Base-by-base conservation (phyloP, 2,888 invertebrate species). In the Heliconius sara region DNA sequence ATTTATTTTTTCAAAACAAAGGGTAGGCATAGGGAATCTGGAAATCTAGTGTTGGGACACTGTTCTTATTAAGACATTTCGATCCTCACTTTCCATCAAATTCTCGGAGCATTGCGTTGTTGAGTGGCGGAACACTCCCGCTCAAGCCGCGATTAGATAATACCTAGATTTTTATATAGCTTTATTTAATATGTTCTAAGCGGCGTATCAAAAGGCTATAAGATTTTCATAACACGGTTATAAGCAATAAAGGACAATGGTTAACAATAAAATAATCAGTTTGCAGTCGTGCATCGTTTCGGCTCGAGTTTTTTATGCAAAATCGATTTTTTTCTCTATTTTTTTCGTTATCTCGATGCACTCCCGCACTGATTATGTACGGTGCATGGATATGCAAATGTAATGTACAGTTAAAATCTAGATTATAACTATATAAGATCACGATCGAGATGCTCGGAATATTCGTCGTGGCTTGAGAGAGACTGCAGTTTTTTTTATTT, bases 241-340 rank as follows among this genome's bases (percentile, higher is more conserved):
- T 43, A 76, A 76, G 79, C 79, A 78, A 76, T 78, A 81, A 84
- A 81, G 82, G 83, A 87, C 87, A 86, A 86, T 87, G 85, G 85
- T 83, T 76, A 77, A 87, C 91, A 91, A 91, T 91, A 91, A 91
- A 90, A 91, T 91, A 89, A 90, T 91, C 88, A 87, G 87, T 81
- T 81, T 85, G 81, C 86, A 85, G 88, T 92, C 93, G 92, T 91
- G 93, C 88, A 83, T 83, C 80, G 81, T 87, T 89, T 88, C 91
- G 90, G 88, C 89, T 90, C 89, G 78, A 70, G 89, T 87, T 88
- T 89, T 91, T 91, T 91, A 91, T 88, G 88, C 87, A 76, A 85
- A 84, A 86, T 87, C 89, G 90, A 90, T 90, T 91, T 90, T 90
- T 92, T 91, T 91, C 91, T 91, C 89, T 90, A 89, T 91, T 90